Percentiles rank a stretch among this genome's conserved stretches.
These are phyloP conservation scores for Chaetura pelagica DNA, from an alignment of 2,113 vertebrate species.

Conservation along the genomic window DNA sequence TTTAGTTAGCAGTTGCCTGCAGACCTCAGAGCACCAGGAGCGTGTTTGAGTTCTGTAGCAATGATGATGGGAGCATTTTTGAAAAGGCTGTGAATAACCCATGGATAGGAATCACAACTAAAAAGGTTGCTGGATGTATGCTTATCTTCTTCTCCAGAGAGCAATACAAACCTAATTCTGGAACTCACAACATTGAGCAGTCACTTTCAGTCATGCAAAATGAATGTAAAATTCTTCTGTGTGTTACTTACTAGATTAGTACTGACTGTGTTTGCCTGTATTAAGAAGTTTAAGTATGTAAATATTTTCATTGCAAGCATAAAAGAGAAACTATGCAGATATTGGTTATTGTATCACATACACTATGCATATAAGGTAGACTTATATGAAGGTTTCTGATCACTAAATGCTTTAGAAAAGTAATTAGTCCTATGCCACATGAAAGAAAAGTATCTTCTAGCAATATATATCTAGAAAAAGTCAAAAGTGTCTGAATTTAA, in stretches of 20 bases:
- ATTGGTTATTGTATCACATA: background rate
- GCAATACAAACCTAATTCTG: background rate
- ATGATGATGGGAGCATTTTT: background rate
- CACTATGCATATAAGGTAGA: background rate
- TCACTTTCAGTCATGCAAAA: background rate
- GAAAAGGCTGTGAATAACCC: background rate
- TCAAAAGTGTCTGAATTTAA: slow-evolving; percentile 38
- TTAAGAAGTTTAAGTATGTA: background rate
- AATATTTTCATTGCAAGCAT: background rate
- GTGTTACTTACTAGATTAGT: background rate
- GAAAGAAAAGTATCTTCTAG: background rate
- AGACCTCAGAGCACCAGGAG: background rate
- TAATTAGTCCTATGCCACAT: background rate
- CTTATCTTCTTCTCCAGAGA: background rate
- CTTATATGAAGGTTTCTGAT: background rate
- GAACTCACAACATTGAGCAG: background rate
- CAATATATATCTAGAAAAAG: background rate
- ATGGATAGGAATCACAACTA: background rate
- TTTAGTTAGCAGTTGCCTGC: background rate
- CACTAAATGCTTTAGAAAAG: background rate
- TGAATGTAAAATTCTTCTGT: background rate
- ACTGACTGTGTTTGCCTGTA: background rate
- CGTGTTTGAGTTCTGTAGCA: background rate
- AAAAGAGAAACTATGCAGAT: background rate
- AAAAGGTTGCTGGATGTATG: background rate